Conservation (phyloP, 2,888 invertebrate species). For the Prenolepis imparis region DNA sequence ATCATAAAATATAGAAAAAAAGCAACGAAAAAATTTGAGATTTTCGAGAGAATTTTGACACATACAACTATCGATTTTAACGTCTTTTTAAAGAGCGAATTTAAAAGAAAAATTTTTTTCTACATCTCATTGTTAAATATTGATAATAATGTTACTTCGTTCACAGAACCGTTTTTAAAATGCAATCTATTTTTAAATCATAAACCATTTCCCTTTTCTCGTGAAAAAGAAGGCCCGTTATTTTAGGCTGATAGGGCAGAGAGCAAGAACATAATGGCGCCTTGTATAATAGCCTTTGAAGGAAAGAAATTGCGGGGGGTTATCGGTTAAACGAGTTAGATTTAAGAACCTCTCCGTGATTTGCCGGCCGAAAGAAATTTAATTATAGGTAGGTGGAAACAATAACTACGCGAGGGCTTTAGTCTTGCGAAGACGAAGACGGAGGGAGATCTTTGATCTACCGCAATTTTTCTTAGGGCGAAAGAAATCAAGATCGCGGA, state of each 20-base stretch:
- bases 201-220: not conserved
- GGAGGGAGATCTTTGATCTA: not conserved
- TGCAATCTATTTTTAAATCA: not conserved
- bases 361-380: conserved; percentile 68
- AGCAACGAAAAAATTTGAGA: too few species aligned
- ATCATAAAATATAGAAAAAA: too few species aligned
- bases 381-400: conserved; percentile 68
- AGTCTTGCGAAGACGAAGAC: not conserved
- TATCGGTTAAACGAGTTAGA: conserved; percentile 69
- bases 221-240: not conserved
- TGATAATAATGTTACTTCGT: not conserved
- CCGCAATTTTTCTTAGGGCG: not conserved
- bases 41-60: too few species aligned
- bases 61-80: not conserved
- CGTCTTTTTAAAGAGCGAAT: too few species aligned
- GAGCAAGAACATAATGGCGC: not conserved
- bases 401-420: conserved; percentile 61
- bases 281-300: conserved; percentile 17
- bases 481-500: conserved; percentile 37
- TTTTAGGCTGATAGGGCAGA: not conserved
- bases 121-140: not conserved
- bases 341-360: conserved; percentile 65
- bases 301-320: conserved; percentile 58
- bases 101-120: too few species aligned
- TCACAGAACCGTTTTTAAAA: not conserved